phyloP scores from a whole-genome alignment of 64 coral and sea anemone genomes.

The Montipora cactus region DNA sequence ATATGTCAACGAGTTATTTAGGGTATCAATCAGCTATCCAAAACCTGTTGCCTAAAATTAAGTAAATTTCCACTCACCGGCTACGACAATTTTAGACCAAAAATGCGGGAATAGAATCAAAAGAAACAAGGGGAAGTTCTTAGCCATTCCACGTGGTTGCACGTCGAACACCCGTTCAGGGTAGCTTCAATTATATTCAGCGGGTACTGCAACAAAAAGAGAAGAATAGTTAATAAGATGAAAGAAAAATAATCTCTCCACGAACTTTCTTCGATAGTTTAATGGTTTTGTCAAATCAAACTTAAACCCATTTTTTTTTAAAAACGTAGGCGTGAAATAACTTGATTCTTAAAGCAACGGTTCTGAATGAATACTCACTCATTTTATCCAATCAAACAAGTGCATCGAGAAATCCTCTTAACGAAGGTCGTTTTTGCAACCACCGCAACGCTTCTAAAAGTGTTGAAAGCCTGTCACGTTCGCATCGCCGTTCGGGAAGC shows the following conservation, averaged over 20 bases:
- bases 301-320: no score
- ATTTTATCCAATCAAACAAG: neutral
- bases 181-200: neutral
- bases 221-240: neutral
- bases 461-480: neutral
- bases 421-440: no score
- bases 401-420: neutral
- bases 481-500: neutral
- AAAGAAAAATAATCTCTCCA: neutral
- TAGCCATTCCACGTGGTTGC: slow-evolving; percentile 30
- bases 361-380: neutral
- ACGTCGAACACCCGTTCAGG: neutral
- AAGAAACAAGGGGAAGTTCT: neutral
- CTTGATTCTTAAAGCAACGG: no score
- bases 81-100: neutral
- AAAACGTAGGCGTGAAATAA: no score
- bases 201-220: slow-evolving; percentile 11
- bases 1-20: neutral
- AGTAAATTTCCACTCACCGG: neutral
- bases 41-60: neutral
- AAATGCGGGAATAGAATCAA: neutral
- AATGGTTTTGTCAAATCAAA: neutral
- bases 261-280: neutral
- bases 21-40: neutral
- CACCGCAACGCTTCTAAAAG: no score